Evolutionary conservation across 2,797 vertebrate genomes (phyloP), one percentile per base, ranked within the genome.

Genomic region (Karalla daura): DNA sequence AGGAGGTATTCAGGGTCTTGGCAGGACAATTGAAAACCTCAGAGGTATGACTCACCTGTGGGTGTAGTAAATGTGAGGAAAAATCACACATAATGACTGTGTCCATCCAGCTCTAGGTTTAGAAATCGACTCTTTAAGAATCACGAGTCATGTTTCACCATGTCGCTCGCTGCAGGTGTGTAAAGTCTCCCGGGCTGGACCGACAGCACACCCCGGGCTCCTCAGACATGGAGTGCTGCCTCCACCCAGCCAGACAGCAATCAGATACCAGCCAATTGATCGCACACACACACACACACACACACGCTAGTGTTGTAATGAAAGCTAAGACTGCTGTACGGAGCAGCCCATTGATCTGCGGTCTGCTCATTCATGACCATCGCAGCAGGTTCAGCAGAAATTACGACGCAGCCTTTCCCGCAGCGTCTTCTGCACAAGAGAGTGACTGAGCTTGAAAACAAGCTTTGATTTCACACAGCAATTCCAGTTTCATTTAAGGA

Each of bases 211-310:
- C 39, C 56, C 76, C 62, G 51, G 21, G 35, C 53, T 23, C 63
- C 54, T 25, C 23, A 62, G 63, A 70, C 51, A 4, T 35, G 20
- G 4, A 63, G 25, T 6, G 44, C 24, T 59, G 30, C 54, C 63
- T 69, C 72, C 9, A 5, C 27, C 32, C 27, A 2, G 30, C 59
- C 52, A 60, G 67, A 81, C 73, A 20, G 77, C 84, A 86, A 86
- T 78, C 68, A 80, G 81, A 88, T 41, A 70, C 61, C 52, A 40
- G 55, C 62, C 62, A 43, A 86, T 81, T 77, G 80, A 87, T 88
- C 78, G 44, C 47, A 32, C 46, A 28, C 69, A 40, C 56, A 18
- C 59, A 46, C 47, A 32, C 46, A 28, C 69, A 46, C 47, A 32
- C 46, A 28, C 69, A 40, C 56, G 17, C 59, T 4, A 7, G 18